These are phyloP conservation scores for Coilia nasus DNA, from an alignment of 2,797 vertebrate genomes.

Conservation along the genomic window DNA sequence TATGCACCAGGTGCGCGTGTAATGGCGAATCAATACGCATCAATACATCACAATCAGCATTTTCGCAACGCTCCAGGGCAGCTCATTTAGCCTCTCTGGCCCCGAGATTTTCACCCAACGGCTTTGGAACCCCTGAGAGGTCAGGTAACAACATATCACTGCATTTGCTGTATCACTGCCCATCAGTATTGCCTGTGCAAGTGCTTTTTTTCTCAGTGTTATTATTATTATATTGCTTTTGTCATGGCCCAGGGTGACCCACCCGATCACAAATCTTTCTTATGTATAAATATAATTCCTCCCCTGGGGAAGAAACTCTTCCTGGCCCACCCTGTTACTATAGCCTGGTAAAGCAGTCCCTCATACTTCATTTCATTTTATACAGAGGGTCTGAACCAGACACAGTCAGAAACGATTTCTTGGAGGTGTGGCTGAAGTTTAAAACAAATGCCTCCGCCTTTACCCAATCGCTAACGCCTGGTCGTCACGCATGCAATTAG, in stretches of 20 bases:
- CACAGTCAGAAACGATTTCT: too few species aligned
- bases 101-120: background rate
- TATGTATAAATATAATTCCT: too few species aligned
- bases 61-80: constrained; percentile 4
- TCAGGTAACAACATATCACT: background rate
- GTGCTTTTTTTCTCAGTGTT: background rate
- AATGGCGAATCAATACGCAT: constrained; percentile 35
- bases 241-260: background rate
- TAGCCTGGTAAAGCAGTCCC: too few species aligned
- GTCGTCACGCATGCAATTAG: too few species aligned
- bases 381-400: too few species aligned
- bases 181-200: background rate
- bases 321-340: too few species aligned
- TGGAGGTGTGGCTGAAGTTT: too few species aligned
- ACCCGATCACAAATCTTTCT: too few species aligned
- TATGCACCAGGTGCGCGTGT: constrained; percentile 20
- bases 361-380: too few species aligned
- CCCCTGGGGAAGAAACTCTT: too few species aligned
- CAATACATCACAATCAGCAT: constrained; percentile 23
- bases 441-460: too few species aligned
- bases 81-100: background rate
- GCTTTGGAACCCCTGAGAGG: background rate
- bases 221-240: background rate
- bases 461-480: too few species aligned
- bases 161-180: background rate